Conservation (phyloP, 2,888 invertebrate genomes). For the Oxyteleia sp. region DNA sequence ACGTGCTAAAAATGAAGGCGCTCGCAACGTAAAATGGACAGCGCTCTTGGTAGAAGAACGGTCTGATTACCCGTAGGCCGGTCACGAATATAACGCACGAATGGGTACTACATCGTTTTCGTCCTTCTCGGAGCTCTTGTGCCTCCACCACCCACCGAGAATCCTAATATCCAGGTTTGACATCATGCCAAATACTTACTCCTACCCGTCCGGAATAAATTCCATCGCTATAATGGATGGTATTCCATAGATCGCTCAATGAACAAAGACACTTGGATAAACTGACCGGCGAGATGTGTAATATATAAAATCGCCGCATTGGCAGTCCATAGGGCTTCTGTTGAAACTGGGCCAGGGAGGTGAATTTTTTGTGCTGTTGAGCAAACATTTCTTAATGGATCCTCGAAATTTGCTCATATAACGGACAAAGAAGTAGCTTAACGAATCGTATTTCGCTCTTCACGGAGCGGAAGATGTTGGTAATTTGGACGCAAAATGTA, state of each 20-base stretch:
- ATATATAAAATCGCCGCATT: slow-evolving; percentile 41
- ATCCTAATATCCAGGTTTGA: slow-evolving; percentile 87
- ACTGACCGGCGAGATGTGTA: slow-evolving; percentile 48
- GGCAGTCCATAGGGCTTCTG: slow-evolving; percentile 17
- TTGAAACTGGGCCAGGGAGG: slow-evolving; percentile 46
- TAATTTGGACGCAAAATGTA: slow-evolving; percentile 15
- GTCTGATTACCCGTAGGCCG: slow-evolving; percentile 82
- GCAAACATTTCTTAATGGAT: slow-evolving; percentile 35
- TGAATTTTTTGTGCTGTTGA: slow-evolving; percentile 17
- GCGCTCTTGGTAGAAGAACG: slow-evolving; percentile 52
- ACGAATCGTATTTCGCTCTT: slow-evolving; percentile 13
- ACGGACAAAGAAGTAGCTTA: slow-evolving; percentile 1
- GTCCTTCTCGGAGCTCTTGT: slow-evolving; percentile 69
- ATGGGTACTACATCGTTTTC: slow-evolving; percentile 80
- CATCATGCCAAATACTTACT: slow-evolving; percentile 86
- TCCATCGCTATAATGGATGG: slow-evolving; percentile 68
- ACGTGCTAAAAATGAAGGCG: slow-evolving; percentile 70
- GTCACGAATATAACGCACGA: slow-evolving; percentile 86
- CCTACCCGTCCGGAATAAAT: slow-evolving; percentile 85
- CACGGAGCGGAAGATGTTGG: slow-evolving; percentile 4
- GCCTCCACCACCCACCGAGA: slow-evolving; percentile 78
- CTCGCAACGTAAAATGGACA: slow-evolving; percentile 57
- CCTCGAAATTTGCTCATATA: slow-evolving; percentile 6
- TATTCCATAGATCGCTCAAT: slow-evolving; percentile 45
- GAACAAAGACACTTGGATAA: slow-evolving; percentile 57